Percentiles rank a stretch among this genome's conserved stretches.
Conservation (phyloP, 2,888 invertebrate species). For the Antitype chi region DNA sequence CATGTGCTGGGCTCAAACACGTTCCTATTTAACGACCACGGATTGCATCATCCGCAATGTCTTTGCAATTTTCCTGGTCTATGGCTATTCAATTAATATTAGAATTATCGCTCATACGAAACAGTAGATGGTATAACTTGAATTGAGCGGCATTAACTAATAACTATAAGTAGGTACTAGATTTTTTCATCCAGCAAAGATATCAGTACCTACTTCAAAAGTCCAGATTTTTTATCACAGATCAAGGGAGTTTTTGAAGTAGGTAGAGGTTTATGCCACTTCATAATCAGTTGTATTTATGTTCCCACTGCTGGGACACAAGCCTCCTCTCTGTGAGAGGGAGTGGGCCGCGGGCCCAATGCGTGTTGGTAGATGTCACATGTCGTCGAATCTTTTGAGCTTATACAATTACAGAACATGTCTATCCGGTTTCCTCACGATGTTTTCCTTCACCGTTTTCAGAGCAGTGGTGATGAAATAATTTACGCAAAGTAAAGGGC, state of each 20-base stretch:
- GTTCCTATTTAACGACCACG: conserved; percentile 2
- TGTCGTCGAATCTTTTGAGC: too few relatives aligned
- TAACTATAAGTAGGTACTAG: neutral
- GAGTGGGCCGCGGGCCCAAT: too few relatives aligned
- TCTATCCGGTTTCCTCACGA: too few relatives aligned
- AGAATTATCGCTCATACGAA: neutral
- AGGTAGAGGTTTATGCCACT: neutral
- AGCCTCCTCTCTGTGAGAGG: too few relatives aligned
- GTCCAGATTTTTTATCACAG: neutral
- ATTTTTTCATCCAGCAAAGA: neutral
- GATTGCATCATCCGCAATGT: conserved; percentile 14
- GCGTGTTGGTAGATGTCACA: too few relatives aligned
- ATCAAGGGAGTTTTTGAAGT: neutral
- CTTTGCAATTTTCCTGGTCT: conserved; percentile 16
- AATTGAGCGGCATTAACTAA: neutral
- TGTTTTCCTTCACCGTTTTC: too few relatives aligned
- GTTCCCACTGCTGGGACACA: too few relatives aligned
- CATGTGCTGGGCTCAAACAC: conserved; percentile 3
- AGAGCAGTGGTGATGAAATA: too few relatives aligned
- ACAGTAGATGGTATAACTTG: neutral
- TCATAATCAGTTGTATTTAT: too few relatives aligned
- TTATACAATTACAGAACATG: too few relatives aligned
- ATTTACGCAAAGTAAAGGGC: too few relatives aligned
- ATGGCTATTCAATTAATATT: neutral
- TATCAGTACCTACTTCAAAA: neutral